Base-by-base conservation (phyloP, 2,888 invertebrate genomes). In the Tryphoninae sp. region DNA sequence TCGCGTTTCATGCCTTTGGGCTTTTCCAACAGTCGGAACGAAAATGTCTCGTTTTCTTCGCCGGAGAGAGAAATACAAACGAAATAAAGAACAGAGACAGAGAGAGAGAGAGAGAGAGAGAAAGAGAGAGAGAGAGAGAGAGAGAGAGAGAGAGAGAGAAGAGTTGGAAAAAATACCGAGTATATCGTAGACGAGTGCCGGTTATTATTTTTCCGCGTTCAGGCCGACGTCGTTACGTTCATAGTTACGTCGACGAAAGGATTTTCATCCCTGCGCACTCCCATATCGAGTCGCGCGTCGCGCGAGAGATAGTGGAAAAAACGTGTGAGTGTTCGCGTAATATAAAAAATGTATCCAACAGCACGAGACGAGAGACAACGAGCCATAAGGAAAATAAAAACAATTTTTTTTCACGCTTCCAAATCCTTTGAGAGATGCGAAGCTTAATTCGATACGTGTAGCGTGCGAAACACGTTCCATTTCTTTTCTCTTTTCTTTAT, bases 181-280 rank as follows among this genome's bases (percentile, higher is more conserved):
- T 55, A 68, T 61, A 77, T 42, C 64, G 74, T 73, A 68, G 67
- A 78, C 65, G 78, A 72, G 59, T 42, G 65, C 49, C 55, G 72
- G 76, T 81, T 81, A 77, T 81, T 81, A 77, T 81, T 81, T 81
- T 77, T 77, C 67, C 73, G 77, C 77, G 33, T 77, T 68, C 53
- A 77, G 19, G 51, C 51, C 67, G 33, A 33, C 68, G 55, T 68
- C 23, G 61, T 62, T 58, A 58, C 55, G 67, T 22, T 40, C 19
- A 8, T 62, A 23, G 55, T 22, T 59, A 71, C 71, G 71, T 80
- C 71, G 68, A 40, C 53, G 53, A 61, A 76, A 65, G 71, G 76
- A 80, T 72, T 67, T 75, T 51, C 23, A 65, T 51, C 19, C 23
- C 59, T 22, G 42, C 64, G 26, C n/a, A n/a, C n/a, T n/a, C n/a